A percentile compares a stretch with the other conserved stretches of the same genome.
These are phyloP conservation scores for Antennarius striatus DNA, from an alignment of 2,113 vertebrate species.

Conservation along the genomic window DNA sequence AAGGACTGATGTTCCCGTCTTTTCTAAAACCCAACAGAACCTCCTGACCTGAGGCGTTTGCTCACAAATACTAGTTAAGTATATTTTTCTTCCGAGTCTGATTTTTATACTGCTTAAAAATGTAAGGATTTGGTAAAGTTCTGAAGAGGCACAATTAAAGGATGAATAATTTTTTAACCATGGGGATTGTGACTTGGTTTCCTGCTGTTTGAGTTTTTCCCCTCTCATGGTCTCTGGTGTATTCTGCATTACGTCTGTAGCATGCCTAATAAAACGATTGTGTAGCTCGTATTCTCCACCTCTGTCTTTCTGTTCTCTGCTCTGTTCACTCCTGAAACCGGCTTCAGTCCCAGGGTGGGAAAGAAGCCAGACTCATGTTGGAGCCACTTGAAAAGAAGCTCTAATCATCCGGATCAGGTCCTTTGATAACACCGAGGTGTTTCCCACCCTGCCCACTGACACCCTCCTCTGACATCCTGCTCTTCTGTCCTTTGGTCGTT, in stretches of 20 bases:
- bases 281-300: conserved; percentile 90
- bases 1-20: background rate
- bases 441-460: conserved; percentile 82
- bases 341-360: conserved; percentile 82
- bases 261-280: conserved; percentile 99
- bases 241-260: conserved; percentile 94
- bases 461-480: conserved; percentile 76
- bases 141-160: conserved; percentile 96
- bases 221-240: conserved; percentile 71
- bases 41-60: conserved; percentile 78
- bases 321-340: conserved; percentile 83
- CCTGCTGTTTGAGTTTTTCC: conserved; percentile 80
- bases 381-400: conserved; percentile 36
- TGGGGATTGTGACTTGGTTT: conserved; percentile 86
- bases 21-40: conserved; percentile 23
- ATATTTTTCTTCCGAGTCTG: conserved; percentile 86
- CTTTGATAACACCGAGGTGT: conserved; percentile 45
- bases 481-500: conserved; percentile 72
- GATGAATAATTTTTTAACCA: conserved; percentile 87
- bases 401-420: conserved; percentile 26
- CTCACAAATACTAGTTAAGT: conserved; percentile 85
- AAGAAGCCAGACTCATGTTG: conserved; percentile 75
- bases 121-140: conserved; percentile 91
- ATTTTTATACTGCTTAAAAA: conserved; percentile 90
- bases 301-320: conserved; percentile 84